phyloP scores from a whole-genome alignment of 2,888 invertebrate species.

The Pharmacophagus antenor region DNA sequence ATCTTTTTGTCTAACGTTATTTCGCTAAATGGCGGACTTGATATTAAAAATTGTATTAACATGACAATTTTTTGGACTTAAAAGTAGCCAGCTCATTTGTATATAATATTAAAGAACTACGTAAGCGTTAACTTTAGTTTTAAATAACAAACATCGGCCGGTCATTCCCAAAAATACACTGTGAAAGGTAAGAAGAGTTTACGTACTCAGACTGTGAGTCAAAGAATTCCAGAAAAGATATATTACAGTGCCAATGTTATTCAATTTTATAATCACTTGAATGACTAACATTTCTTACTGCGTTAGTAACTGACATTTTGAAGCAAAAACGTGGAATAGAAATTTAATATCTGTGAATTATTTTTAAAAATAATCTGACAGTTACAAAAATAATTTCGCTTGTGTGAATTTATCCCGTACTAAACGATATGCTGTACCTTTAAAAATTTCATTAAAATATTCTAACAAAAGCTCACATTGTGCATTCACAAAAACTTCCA shows the following conservation, averaged over 20 bases:
- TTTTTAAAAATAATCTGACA: too few species aligned
- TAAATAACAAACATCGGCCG: constrained; percentile 12
- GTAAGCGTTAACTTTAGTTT: not conserved
- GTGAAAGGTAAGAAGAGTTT: not conserved
- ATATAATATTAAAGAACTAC: too few species aligned
- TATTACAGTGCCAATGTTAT: constrained; percentile 17
- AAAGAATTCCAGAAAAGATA: constrained; percentile 20
- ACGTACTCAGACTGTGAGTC: constrained; percentile 31
- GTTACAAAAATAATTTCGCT: too few species aligned
- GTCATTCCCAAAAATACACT: constrained; percentile 31
- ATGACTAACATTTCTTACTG: constrained; percentile 2
- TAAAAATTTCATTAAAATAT: too few species aligned
- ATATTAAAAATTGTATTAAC: too few species aligned
- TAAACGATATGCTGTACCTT: too few species aligned
- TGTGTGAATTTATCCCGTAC: not conserved
- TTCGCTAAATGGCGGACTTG: too few species aligned
- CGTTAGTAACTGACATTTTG: not conserved
- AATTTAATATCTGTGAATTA: not conserved
- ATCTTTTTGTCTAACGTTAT: too few species aligned
- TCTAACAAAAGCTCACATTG: too few species aligned
- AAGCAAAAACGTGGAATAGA: not conserved
- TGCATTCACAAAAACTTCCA: too few species aligned
- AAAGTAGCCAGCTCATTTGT: too few species aligned
- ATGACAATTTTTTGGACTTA: not conserved
- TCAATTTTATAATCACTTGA: not conserved